Evolutionary conservation across 2,888 invertebrate genomes (phyloP).

Genomic region (Sepiola atlantica): DNA sequence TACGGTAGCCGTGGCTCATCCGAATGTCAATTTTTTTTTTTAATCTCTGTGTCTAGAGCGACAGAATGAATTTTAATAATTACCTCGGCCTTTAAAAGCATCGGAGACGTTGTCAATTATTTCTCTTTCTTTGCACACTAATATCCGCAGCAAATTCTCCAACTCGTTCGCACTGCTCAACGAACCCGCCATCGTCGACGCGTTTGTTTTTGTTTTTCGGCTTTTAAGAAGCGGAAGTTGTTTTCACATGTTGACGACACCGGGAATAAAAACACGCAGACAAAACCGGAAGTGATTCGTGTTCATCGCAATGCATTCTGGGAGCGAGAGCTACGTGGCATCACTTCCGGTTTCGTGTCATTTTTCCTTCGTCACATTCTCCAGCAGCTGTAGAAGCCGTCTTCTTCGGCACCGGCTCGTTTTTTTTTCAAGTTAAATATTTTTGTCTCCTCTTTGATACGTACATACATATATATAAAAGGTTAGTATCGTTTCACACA

Average conservation of each 20-base stretch:
- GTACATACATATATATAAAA: background rate
- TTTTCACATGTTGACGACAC: background rate
- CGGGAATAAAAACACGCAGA: background rate
- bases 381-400: background rate
- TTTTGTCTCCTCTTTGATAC: background rate
- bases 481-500: background rate
- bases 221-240: background rate
- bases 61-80: background rate
- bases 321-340: constrained; percentile 39
- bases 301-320: background rate
- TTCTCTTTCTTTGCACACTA: background rate
- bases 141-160: background rate
- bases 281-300: background rate
- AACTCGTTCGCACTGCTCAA: background rate
- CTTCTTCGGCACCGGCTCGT: background rate
- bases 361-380: constrained; percentile 32
- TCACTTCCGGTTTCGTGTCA: background rate
- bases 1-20: too few species aligned
- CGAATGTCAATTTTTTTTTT: too few species aligned
- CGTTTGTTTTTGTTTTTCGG: background rate
- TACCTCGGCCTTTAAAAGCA: background rate
- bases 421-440: background rate
- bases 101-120: background rate
- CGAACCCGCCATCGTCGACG: background rate
- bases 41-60: too few species aligned